Evolutionary conservation across 2,888 invertebrate species (phyloP).

Genomic region (Acrobasis repandana): DNA sequence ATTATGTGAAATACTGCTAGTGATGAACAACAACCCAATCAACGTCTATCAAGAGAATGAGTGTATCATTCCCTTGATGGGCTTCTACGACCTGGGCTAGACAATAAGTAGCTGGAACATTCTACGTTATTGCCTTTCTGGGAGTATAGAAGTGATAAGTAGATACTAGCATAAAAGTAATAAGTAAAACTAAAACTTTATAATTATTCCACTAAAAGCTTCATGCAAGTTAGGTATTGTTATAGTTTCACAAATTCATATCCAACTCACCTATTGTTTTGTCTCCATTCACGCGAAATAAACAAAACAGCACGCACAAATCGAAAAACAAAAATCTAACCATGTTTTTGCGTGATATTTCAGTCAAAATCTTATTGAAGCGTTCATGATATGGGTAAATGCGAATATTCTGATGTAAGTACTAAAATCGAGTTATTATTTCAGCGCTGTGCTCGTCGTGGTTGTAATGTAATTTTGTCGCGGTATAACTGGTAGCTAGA

Average conservation of each 20-base stretch:
- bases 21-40: no score
- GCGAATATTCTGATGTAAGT: slow-evolving; percentile 3
- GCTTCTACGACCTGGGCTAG: no score
- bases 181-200: no score
- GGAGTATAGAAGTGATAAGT: no score
- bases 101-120: no score
- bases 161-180: no score
- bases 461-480: slow-evolving; percentile 45
- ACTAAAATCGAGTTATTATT: slow-evolving; percentile 20
- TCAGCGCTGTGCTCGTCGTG: slow-evolving; percentile 32
- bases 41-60: no score
- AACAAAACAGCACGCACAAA: slow-evolving; percentile 34
- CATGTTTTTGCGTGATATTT: slow-evolving; percentile 19
- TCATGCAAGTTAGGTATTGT: not conserved
- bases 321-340: slow-evolving; percentile 29
- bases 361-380: slow-evolving; percentile 3
- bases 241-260: not conserved
- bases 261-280: slow-evolving; percentile 44
- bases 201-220: no score
- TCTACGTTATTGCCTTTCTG: no score
- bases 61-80: no score
- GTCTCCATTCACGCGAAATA: slow-evolving; percentile 39
- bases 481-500: slow-evolving; percentile 40
- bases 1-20: no score
- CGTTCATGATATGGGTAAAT: slow-evolving; percentile 15